Base-by-base conservation (phyloP, 2,888 invertebrate species). In the Mycalesis mineus region DNA sequence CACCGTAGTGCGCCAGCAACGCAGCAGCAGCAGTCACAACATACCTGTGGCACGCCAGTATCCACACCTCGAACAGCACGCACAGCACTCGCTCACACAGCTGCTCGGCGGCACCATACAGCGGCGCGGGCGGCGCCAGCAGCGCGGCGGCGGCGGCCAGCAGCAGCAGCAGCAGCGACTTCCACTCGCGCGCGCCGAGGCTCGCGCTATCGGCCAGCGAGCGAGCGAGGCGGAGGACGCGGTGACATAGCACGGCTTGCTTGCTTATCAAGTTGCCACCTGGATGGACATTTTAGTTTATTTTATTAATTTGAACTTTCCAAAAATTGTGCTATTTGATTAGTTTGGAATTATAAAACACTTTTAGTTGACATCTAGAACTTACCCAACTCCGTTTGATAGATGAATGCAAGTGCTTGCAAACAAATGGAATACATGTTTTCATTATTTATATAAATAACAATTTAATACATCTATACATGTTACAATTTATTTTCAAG, bases 41-140 rank as follows among this genome's bases (percentile, higher is more conserved):
- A 22, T 13, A 86, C 87, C 91, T 88, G 51, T 92, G 91, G 62
- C 92, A 92, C 0, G 92, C 91, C 59, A 92, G 67, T 36, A 92
- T 77, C 92, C 91, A 91, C 53, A 97, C 94, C 88, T 98, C 97
- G 81, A 98, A 96, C 55, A 98, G 91, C 36, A 98, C 98, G 66
- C 97, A 96, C 5, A 98, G 91, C 52, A 98, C 97, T 36, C 98
- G 91, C 80, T 98, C 97, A 78, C 98, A 97, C 44, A 98, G 90
- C 78, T 98, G 97, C 78, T 98, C 98, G 0, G 96, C 96, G n/a
- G 97, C 96, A 73, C 97, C 96, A 83, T 98, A 98, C 85, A 96
- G 96, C 31, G 97, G 94, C 5, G 96, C 96, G 6, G 98, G 98
- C 22, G 98, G 97, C 1, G 97, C 95, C 60, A 98, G 90, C 39